A percentile compares a stretch with the other conserved stretches of the same genome.
Conservation (phyloP, 2,797 vertebrate genomes). For the Rhabdophis nuchalis region DNA sequence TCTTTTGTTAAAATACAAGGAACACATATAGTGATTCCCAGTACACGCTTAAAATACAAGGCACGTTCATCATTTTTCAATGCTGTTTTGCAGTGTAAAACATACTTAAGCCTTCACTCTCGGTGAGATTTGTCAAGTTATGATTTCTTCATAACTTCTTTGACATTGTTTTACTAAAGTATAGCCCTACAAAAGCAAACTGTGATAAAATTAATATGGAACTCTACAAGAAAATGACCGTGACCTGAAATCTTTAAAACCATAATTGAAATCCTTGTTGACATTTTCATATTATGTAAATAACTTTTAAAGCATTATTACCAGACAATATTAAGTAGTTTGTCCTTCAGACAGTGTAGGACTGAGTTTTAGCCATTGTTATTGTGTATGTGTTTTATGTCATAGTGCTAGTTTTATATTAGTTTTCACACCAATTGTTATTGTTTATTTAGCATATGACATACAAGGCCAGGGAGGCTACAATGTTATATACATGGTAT, state of each 20-base stretch:
- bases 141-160: constrained; percentile 26
- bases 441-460: background rate
- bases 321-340: background rate
- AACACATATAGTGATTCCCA: constrained; percentile 13
- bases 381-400: background rate
- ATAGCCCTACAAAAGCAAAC: background rate
- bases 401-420: constrained; percentile 9
- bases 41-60: constrained; percentile 11
- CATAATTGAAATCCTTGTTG: background rate
- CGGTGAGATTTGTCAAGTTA: constrained; percentile 2
- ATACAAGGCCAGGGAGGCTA: background rate
- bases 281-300: constrained; percentile 18
- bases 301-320: constrained; percentile 5
- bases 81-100: constrained; percentile 12
- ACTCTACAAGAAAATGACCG: background rate
- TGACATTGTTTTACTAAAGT: background rate
- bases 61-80: background rate
- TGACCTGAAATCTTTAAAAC: constrained; percentile 16
- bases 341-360: background rate
- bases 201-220: constrained; percentile 17
- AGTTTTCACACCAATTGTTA: background rate
- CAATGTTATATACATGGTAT: background rate
- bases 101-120: constrained; percentile 20
- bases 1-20: constrained; percentile 20
- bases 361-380: constrained; percentile 8